Evolutionary conservation across 2,113 vertebrate genomes (phyloP).

Genomic region (human (Homo sapiens)): GRCh38 chr3:119732001-119732500

Average conservation of each 20-base stretch:
- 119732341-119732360: constrained; percentile 84
- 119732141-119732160: background rate
- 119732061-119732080: background rate
- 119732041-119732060: background rate
- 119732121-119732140: background rate
- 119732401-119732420: constrained; percentile 82
- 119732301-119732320: constrained; percentile 87
- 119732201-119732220: constrained; percentile 10
- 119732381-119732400: constrained; percentile 84
- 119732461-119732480: constrained; percentile 91
- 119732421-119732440: constrained; percentile 80
- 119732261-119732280: constrained; percentile 45
- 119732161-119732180: background rate
- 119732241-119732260: background rate
- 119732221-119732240: constrained; percentile 11
- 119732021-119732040: background rate
- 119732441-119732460: constrained; percentile 84
- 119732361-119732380: constrained; percentile 85
- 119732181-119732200: background rate
- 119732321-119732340: constrained; percentile 86
- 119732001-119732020: background rate
- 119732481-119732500: constrained; percentile 31
- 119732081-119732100: background rate
- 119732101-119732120: background rate
- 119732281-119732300: constrained; percentile 86